Evolutionary conservation across 2,797 vertebrate genomes (phyloP).

Genomic region (Microctenopoma lineatum): DNA sequence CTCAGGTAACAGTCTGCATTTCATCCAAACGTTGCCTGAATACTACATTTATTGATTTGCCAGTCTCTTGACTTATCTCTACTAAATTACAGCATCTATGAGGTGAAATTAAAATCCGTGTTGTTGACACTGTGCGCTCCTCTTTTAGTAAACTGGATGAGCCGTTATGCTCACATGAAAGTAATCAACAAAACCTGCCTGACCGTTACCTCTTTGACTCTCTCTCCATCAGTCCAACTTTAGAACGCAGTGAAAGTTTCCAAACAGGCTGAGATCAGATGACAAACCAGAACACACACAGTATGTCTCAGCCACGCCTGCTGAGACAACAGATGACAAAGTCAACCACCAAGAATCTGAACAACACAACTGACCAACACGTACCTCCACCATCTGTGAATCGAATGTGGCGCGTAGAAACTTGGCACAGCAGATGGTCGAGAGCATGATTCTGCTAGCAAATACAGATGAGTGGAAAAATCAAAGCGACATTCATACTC

Average conservation of each 20-base stretch:
- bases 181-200: constrained; percentile 23
- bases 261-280: constrained; percentile 20
- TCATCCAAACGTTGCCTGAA: constrained; percentile 12
- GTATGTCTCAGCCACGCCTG: constrained; percentile 3
- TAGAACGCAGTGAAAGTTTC: constrained; percentile 37
- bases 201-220: constrained; percentile 14
- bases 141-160: constrained; percentile 10
- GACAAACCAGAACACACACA: constrained; percentile 29
- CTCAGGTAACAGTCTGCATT: not conserved
- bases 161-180: constrained; percentile 33
- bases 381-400: constrained; percentile 27
- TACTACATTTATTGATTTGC: not conserved
- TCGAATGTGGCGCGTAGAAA: constrained; percentile 40
- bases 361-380: constrained; percentile 27
- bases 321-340: constrained; percentile 20
- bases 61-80: too few relatives aligned
- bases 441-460: constrained; percentile 45
- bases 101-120: constrained; percentile 10
- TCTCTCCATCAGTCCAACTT: too few relatives aligned
- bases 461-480: constrained; percentile 77
- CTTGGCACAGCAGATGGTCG: constrained; percentile 40
- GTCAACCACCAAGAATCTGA: constrained; percentile 11
- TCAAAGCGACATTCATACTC: constrained; percentile 75
- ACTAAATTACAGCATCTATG: not conserved
- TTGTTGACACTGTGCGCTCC: constrained; percentile 9